Evolutionary conservation across 2,797 vertebrate species (phyloP).

Genomic region (Nyctibius grandis): DNA sequence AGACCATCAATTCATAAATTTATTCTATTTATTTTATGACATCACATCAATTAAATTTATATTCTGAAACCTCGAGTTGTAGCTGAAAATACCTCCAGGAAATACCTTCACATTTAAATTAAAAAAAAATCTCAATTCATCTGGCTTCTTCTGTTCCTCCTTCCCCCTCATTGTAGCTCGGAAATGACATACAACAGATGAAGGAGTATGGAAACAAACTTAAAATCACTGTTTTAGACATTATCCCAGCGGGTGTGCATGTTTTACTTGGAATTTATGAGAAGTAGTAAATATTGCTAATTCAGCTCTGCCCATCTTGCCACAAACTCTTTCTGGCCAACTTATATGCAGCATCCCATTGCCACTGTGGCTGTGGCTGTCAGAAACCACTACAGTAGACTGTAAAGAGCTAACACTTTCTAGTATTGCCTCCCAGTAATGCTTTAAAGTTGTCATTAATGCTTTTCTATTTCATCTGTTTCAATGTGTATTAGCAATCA

Average conservation of each 20-base stretch:
- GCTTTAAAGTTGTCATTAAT: background rate
- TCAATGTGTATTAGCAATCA: background rate
- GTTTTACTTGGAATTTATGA: slow-evolving; percentile 27
- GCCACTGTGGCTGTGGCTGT: background rate
- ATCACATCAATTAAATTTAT: slow-evolving; percentile 66
- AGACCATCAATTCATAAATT: slow-evolving; percentile 63
- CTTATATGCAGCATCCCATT: background rate
- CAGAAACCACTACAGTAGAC: background rate
- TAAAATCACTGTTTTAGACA: background rate
- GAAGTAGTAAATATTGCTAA: background rate
- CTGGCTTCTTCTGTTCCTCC: slow-evolving; percentile 36
- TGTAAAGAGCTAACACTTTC: background rate
- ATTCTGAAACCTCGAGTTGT: slow-evolving; percentile 30
- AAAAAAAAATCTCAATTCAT: slow-evolving; percentile 46
- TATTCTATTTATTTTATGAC: slow-evolving; percentile 72
- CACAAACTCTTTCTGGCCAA: background rate
- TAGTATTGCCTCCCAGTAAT: background rate
- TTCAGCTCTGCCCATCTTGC: background rate
- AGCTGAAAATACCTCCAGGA: slow-evolving; percentile 61
- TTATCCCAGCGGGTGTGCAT: slow-evolving; percentile 21
- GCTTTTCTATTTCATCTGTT: background rate
- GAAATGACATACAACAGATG: slow-evolving; percentile 31
- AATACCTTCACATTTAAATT: slow-evolving; percentile 45
- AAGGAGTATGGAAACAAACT: slow-evolving; percentile 25
- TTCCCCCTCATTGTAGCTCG: background rate